phyloP scores from a whole-genome alignment of 2,888 invertebrate genomes.

The Xanthostigma xanthostigma region DNA sequence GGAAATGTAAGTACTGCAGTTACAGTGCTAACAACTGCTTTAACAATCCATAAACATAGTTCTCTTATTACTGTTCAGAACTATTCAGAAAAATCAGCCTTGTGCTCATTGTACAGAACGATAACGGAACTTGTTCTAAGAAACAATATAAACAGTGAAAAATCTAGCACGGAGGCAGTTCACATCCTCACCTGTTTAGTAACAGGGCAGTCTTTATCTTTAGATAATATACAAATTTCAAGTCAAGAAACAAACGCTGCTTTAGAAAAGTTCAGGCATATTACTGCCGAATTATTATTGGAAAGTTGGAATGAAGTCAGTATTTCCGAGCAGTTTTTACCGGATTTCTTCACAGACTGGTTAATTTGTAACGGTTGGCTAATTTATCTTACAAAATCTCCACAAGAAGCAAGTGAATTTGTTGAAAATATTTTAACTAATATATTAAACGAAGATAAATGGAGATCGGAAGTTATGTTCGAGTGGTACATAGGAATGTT shows the following conservation, averaged over 20 bases:
- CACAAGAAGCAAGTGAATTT: constrained; percentile 23
- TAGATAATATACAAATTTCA: constrained; percentile 9
- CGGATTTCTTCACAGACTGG: constrained; percentile 35
- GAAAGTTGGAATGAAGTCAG: constrained; percentile 14
- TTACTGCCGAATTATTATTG: constrained; percentile 19
- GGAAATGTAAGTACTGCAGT: constrained; percentile 30
- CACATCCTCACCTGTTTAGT: constrained; percentile 12
- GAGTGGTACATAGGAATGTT: constrained; percentile 28
- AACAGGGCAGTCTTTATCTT: constrained; percentile 5
- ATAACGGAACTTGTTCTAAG: constrained; percentile 19
- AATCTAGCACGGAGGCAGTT: constrained; percentile 7
- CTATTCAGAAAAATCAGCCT: constrained; percentile 22
- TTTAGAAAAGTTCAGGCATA: constrained; percentile 22
- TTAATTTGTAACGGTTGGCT: constrained; percentile 37
- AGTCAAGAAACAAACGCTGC: constrained; percentile 19
- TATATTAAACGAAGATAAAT: constrained; percentile 10
- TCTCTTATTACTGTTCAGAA: constrained; percentile 16
- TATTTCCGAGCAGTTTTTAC: constrained; percentile 29
- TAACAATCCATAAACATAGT: constrained; percentile 21
- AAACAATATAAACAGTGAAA: constrained; percentile 6
- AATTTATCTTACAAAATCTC: constrained; percentile 27
- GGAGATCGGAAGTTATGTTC: constrained; percentile 28
- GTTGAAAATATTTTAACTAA: constrained; percentile 22
- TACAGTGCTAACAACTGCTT: constrained; percentile 35
- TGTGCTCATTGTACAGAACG: constrained; percentile 29